Evolutionary conservation across 2,888 invertebrate genomes (phyloP).

Genomic region (Andrena camellia): DNA sequence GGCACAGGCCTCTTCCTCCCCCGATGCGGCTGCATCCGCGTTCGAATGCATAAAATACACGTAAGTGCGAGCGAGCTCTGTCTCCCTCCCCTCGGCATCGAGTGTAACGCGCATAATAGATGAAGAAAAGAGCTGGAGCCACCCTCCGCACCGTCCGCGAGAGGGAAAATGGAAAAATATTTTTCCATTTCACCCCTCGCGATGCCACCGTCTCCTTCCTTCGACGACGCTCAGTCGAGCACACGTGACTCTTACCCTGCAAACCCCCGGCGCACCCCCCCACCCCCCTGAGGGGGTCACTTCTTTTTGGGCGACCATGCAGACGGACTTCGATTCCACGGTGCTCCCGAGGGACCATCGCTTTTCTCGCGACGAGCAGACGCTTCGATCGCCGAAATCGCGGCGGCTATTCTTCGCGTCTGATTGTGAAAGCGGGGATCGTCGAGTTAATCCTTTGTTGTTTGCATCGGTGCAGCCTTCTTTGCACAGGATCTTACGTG

Average conservation of each 20-base stretch:
- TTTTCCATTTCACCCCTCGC: constrained; percentile 74
- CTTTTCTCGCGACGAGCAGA: background rate
- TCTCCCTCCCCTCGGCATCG: constrained; percentile 47
- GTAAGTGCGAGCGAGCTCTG: constrained; percentile 72
- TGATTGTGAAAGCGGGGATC: no score
- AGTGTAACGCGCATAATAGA: constrained; percentile 71
- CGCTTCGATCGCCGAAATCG: background rate
- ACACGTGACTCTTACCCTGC: constrained; percentile 29
- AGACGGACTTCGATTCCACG: constrained; percentile 25
- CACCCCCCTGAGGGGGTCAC: constrained; percentile 47
- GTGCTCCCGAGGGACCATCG: background rate
- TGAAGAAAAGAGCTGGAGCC: constrained; percentile 59
- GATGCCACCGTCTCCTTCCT: constrained; percentile 26
- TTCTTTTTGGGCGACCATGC: constrained; percentile 35
- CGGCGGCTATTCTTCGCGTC: background rate
- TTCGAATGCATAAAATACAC: constrained; percentile 77
- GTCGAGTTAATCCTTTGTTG: no score
- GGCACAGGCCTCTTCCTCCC: constrained; percentile 39
- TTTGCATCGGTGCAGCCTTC: no score
- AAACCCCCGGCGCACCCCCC: background rate
- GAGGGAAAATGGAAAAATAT: constrained; percentile 77
- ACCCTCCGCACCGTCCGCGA: constrained; percentile 34
- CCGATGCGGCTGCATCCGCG: constrained; percentile 64
- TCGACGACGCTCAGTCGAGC: constrained; percentile 19
- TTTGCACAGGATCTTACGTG: no score